phyloP scores from a whole-genome alignment of 1,140 invertebrate species.

The Drosophila aff. region DNA sequence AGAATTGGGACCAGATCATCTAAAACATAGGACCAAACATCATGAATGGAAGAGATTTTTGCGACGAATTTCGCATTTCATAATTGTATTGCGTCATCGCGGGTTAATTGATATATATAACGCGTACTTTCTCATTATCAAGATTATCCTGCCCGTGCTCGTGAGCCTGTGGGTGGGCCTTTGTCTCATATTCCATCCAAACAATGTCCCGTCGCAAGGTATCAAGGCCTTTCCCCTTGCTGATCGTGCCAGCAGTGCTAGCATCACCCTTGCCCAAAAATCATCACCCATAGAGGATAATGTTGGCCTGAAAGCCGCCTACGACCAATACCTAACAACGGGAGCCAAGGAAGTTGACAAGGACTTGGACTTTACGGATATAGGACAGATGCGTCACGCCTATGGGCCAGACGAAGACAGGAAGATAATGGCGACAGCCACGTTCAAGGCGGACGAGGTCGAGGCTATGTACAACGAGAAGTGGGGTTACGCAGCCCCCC shows the following conservation, averaged over 20 bases:
- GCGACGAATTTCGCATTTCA: not conserved
- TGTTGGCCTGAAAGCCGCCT: slow-evolving; percentile 8
- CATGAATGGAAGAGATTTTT: not conserved
- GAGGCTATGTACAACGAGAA: slow-evolving; percentile 37
- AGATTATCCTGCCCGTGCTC: not conserved
- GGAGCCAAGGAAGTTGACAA: slow-evolving; percentile 3
- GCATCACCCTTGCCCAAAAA: slow-evolving; percentile 2
- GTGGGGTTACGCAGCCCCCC: slow-evolving; percentile 24
- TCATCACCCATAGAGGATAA: accelerated
- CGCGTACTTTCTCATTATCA: not conserved
- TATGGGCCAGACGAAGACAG: slow-evolving; percentile 15
- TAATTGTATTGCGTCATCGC: not conserved
- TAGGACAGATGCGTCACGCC: not conserved
- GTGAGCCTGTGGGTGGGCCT: slow-evolving; percentile 9
- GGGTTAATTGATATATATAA: not conserved
- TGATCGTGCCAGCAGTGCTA: not conserved
- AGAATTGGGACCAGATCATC: not conserved
- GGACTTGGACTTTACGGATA: not conserved
- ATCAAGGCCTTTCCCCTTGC: not conserved
- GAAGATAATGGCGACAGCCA: slow-evolving; percentile 23
- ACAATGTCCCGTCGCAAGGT: too few relatives aligned
- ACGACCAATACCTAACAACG: slow-evolving; percentile 1
- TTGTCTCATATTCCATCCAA: not conserved
- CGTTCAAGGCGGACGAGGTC: slow-evolving; percentile 16
- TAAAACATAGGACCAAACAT: accelerated